Base-by-base conservation (phyloP, 2,797 vertebrate species). In the Etheostoma nigrum region DNA sequence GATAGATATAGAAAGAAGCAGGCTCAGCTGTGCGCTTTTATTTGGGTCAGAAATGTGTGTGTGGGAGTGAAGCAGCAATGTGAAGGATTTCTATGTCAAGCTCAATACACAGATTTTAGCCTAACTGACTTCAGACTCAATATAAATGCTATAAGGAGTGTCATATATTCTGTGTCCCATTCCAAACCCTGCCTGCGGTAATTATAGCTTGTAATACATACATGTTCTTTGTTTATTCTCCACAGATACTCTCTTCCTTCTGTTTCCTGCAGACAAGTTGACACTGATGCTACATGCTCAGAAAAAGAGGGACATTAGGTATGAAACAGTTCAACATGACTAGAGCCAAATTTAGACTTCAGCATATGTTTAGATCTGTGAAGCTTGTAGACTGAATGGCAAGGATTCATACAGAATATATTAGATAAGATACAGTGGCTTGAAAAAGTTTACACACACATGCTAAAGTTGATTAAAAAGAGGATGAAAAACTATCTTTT, bases 41-140 rank as follows among this genome's bases (percentile, higher is more conserved):
- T 92, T 78, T 92, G 85, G 89, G 89, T 93, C 91, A 93, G 84
- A 77, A 78, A 70, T 72, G 62, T 53, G 36, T 82, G 33, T 72
- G n/a, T 60, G 74, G 18, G 77, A 69, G 57, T 45, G 59, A 62
- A 53, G 66, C 21, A 80, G 54, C 21, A 65, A 60, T 19, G 5
- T 60, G 67, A 25, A 18, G 7, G 30, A n/a, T 61, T 67, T 71
- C 42, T 82, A 14, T 78, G 71, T 78, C 57, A 67, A 61, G 19
- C 45, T 58, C 55, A 68, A 33, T 30, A 42, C 44, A 64, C 14
- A 54, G 23, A 62, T 44, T 12, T 61, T 65, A 48, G 23, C 21
- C 25, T 19, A 33, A 51, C 5, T 51, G 2, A 45, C 19, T 67
- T 54, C 23, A 57, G 11, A 58, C 16, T 68, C 47, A 11, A 18